phyloP scores from a whole-genome alignment of 2,113 vertebrate species.

The Cyprinus carpio region DNA sequence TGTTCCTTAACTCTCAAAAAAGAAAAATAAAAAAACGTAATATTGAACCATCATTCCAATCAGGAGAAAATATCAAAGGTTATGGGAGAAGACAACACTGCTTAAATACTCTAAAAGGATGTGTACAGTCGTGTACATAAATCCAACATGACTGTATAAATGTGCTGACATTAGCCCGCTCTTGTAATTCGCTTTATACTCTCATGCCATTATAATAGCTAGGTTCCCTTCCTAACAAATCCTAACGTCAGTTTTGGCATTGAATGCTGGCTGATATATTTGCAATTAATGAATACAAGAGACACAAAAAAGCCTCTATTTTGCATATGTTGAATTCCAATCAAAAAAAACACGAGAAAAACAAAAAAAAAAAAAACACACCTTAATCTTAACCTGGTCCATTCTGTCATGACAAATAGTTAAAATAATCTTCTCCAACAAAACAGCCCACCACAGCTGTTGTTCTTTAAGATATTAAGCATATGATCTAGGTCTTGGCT shows the following conservation, averaged over 20 bases:
- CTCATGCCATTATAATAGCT: no score
- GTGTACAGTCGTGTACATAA: neutral
- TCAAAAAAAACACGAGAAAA: neutral
- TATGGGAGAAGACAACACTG: slow-evolving; percentile 23
- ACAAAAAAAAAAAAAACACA: no score
- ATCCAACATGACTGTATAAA: neutral
- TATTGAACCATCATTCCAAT: slow-evolving; percentile 68
- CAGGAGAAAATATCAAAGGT: slow-evolving; percentile 23
- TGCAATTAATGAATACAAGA: neutral
- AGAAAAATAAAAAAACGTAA: neutral
- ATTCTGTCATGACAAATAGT: neutral
- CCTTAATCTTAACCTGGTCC: neutral
- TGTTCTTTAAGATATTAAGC: neutral
- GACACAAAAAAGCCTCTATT: neutral
- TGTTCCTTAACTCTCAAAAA: neutral
- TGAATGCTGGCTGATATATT: slow-evolving; percentile 7
- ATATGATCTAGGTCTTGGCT: neutral
- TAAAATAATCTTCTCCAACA: neutral
- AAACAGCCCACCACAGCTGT: no score
- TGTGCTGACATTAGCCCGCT: slow-evolving; percentile 1
- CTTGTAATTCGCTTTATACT: neutral
- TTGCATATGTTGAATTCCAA: neutral
- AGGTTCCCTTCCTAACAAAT: neutral
- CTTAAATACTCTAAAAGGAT: no score
- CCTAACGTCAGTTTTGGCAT: neutral